A percentile compares a stretch with the other conserved stretches of the same genome.
Evolutionary conservation across 2,797 vertebrate genomes (phyloP).

Genomic region (Coluber constrictor): DNA sequence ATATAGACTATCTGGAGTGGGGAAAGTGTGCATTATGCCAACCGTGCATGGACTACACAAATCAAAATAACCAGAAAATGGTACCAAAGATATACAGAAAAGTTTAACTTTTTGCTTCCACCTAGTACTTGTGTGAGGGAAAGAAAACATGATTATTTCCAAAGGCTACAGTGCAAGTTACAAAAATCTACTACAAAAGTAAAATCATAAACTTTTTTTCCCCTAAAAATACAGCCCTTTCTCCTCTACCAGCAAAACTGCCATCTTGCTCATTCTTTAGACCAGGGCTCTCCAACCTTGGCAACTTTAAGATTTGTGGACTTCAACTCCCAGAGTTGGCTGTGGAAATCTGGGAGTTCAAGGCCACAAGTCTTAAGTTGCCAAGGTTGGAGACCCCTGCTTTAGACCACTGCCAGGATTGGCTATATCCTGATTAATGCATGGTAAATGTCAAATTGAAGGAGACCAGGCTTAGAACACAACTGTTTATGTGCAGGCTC

Average conservation of each 20-base stretch:
- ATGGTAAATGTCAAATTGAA: not conserved
- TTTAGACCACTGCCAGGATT: not conserved
- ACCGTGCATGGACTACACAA: not conserved
- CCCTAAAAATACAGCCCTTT: not conserved
- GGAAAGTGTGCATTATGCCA: not conserved
- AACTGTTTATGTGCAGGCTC: not conserved
- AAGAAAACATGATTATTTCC: not conserved
- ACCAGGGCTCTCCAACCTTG: not conserved
- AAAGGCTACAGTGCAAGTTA: not conserved
- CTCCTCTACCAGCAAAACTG: not conserved
- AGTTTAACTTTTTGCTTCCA: not conserved
- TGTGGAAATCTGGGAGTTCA: too few relatives aligned
- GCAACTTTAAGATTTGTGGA: too few relatives aligned
- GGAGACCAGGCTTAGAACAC: not conserved
- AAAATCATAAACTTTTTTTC: not conserved
- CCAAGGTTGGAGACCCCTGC: too few relatives aligned
- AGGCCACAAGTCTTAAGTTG: too few relatives aligned
- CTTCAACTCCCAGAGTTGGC: too few relatives aligned
- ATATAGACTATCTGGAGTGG: not conserved
- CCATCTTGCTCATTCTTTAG: not conserved
- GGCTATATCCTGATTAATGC: not conserved
- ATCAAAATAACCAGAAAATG: not conserved
- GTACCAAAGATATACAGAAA: not conserved
- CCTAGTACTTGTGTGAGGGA: not conserved
- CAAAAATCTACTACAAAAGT: not conserved